These are phyloP conservation scores for Plutomurus gul DNA, from an alignment of 1,140 invertebrate species.

Conservation along the genomic window DNA sequence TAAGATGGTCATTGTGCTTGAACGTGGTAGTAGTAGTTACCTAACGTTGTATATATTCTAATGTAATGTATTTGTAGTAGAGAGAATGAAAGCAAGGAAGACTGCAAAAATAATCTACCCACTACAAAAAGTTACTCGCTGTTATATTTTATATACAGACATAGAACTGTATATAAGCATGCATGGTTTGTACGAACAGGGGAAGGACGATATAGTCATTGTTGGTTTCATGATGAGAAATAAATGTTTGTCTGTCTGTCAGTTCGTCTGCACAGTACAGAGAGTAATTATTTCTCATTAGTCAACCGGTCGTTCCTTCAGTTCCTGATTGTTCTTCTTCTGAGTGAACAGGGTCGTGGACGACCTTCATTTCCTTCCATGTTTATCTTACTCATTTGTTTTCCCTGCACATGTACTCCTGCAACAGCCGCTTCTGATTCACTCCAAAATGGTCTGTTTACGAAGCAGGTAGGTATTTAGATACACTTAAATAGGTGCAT, in stretches of 20 bases:
- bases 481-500: no score
- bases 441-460: no score
- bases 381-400: not conserved
- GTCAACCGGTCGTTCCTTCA: slow-evolving; percentile 8
- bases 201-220: not conserved
- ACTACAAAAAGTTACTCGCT: no score
- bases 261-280: slow-evolving; percentile 44
- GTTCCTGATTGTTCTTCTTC: not conserved
- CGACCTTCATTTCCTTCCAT: not conserved
- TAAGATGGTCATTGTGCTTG: no score
- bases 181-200: not conserved
- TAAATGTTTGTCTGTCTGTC: slow-evolving; percentile 34
- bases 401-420: not conserved
- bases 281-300: slow-evolving; percentile 52
- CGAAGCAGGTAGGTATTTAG: no score
- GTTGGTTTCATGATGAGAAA: slow-evolving; percentile 8
- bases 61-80: no score
- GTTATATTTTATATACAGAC: not conserved
- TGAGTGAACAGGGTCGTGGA: no score
- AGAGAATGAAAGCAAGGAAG: no score
- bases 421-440: not conserved
- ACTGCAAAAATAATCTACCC: no score
- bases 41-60: no score
- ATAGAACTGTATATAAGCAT: not conserved
- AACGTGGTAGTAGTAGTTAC: no score